phyloP scores from a whole-genome alignment of 2,797 vertebrate species.

The Amniataba percoides region DNA sequence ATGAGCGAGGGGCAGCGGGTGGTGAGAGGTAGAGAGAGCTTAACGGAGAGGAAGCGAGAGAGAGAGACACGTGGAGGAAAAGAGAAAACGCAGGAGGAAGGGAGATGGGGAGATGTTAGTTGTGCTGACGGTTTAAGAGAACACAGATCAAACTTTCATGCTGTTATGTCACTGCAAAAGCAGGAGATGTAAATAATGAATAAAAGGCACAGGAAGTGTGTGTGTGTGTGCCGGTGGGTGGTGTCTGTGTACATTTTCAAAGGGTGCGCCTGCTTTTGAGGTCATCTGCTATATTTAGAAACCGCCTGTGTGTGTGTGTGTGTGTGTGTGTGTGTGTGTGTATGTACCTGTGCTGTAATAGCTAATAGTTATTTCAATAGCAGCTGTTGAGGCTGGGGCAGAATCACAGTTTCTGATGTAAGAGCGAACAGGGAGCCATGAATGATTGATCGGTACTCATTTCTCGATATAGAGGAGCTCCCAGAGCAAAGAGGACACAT shows the following conservation, averaged over 20 bases:
- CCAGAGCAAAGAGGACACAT: conserved; percentile 52
- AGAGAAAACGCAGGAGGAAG: conserved; percentile 34
- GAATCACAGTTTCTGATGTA: conserved; percentile 76
- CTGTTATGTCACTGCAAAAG: conserved; percentile 79
- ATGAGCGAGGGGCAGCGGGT: neutral
- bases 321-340: conserved; percentile 10
- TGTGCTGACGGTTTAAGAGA: conserved; percentile 80
- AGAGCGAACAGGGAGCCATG: conserved; percentile 62
- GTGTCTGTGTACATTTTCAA: conserved; percentile 57
- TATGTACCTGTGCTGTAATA: conserved; percentile 64
- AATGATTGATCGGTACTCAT: conserved; percentile 73
- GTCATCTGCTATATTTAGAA: conserved; percentile 70
- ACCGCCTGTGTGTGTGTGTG: neutral
- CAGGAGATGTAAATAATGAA: conserved; percentile 78
- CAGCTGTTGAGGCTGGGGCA: conserved; percentile 49
- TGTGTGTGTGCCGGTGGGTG: conserved; percentile 19
- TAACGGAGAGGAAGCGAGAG: conserved; percentile 1
- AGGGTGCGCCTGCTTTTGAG: conserved; percentile 55
- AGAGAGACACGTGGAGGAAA: conserved; percentile 21
- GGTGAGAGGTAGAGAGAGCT: conserved; percentile 14
- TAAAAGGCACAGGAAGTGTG: conserved; percentile 56
- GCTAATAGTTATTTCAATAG: conserved; percentile 69
- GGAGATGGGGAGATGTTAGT: conserved; percentile 65
- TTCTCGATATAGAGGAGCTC: conserved; percentile 53
- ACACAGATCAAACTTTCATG: conserved; percentile 83